phyloP scores from a whole-genome alignment of 1,140 invertebrate genomes.

The Helicoverpa zea region DNA sequence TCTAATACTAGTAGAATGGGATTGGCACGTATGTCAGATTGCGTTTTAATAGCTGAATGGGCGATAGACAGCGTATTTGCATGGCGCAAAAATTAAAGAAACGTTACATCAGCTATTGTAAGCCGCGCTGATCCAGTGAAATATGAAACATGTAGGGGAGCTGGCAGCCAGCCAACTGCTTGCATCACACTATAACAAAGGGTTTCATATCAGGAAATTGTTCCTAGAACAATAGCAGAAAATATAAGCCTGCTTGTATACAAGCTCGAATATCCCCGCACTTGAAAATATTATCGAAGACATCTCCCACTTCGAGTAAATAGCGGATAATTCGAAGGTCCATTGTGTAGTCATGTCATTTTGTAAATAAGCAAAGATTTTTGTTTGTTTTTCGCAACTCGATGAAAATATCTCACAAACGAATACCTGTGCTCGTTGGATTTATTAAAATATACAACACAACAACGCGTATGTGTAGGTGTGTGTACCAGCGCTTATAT shows the following conservation, averaged over 20 bases:
- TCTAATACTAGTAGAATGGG: background rate
- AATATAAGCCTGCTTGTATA: constrained; percentile 69
- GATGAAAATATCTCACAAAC: background rate
- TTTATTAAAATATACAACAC: background rate
- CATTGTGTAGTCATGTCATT: background rate
- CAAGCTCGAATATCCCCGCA: constrained; percentile 53
- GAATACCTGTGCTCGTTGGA: background rate
- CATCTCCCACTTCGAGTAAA: constrained; percentile 10
- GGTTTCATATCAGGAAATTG: constrained; percentile 79
- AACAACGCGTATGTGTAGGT: background rate
- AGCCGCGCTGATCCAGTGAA: constrained; percentile 75
- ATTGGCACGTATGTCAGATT: background rate
- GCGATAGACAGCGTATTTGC: constrained; percentile 21
- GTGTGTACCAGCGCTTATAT: background rate
- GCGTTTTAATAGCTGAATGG: background rate
- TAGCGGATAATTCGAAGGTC: background rate
- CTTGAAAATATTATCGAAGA: constrained; percentile 48
- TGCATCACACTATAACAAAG: constrained; percentile 78
- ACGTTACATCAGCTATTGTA: constrained; percentile 61
- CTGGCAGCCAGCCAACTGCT: constrained; percentile 75
- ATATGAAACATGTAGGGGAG: constrained; percentile 77
- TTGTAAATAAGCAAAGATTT: background rate
- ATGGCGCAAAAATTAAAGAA: constrained; percentile 46
- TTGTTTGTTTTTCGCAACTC: background rate
- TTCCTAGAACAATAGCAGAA: constrained; percentile 77